Conservation (phyloP, 2,888 invertebrate species). For the Pristionchus japonicus region DNA sequence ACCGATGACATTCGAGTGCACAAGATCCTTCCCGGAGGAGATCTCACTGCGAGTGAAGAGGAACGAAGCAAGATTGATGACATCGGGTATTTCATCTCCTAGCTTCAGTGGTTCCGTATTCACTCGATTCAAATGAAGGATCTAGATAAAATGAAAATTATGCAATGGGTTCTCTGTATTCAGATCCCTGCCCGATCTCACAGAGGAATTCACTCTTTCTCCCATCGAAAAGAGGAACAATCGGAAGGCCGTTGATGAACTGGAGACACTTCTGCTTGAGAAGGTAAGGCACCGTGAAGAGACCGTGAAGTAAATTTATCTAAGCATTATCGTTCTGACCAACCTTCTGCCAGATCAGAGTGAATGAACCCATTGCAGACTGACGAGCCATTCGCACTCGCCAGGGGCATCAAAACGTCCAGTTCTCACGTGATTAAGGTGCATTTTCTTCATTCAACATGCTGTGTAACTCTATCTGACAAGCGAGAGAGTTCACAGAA, state of each 20-base stretch:
- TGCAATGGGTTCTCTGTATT: no score
- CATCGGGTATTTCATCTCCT: neutral
- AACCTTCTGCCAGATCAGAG: no score
- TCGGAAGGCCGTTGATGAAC: neutral
- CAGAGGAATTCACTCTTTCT: slow-evolving; percentile 24
- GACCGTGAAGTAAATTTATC: neutral
- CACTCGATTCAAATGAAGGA: no score
- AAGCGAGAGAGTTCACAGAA: no score
- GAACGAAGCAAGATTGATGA: neutral
- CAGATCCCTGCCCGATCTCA: neutral
- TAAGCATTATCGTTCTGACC: neutral
- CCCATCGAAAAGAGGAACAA: slow-evolving; percentile 27
- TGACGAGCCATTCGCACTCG: neutral
- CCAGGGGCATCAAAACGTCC: slow-evolving; percentile 4
- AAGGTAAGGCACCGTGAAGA: neutral
- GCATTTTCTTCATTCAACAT: neutral
- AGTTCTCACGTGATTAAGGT: neutral
- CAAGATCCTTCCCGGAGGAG: neutral
- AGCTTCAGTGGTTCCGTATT: no score
- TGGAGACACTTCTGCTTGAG: neutral
- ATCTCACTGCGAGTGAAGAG: neutral
- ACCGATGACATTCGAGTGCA: neutral
- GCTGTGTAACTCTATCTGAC: no score
- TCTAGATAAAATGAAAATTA: no score
- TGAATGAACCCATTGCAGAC: neutral